These are phyloP conservation scores for Myiotriccus ornatus DNA, from an alignment of 2,797 vertebrate species.

Conservation along the genomic window DNA sequence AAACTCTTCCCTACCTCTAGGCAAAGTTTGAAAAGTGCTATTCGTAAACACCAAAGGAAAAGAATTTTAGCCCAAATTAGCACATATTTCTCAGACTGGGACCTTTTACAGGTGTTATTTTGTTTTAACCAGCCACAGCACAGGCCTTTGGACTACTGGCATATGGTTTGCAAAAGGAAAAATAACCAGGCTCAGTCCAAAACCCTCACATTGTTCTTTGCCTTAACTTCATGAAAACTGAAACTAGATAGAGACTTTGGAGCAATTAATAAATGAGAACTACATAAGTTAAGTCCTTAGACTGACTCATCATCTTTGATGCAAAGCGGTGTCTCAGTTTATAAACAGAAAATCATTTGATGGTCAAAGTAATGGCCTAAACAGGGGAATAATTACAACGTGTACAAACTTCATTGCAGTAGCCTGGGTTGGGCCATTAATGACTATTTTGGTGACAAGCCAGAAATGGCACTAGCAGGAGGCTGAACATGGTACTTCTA, in stretches of 20 bases:
- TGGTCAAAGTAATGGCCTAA: not conserved
- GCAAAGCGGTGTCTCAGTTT: not conserved
- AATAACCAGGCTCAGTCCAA: not conserved
- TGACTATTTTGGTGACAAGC: not conserved
- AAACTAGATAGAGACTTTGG: not conserved
- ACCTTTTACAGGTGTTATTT: not conserved
- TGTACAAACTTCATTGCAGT: not conserved
- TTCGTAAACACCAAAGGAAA: conserved; percentile 17
- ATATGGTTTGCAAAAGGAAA: not conserved
- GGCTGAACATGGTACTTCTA: not conserved
- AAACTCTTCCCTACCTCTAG: conserved; percentile 22
- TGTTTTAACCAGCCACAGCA: not conserved
- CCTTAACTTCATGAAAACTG: not conserved
- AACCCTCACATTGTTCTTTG: not conserved
- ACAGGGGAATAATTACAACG: not conserved
- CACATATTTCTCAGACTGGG: not conserved
- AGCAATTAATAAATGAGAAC: not conserved
- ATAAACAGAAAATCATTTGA: not conserved
- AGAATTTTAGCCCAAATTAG: conserved; percentile 6
- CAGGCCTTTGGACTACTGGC: not conserved
- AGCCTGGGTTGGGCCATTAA: not conserved
- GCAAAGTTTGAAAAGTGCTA: conserved; percentile 38
- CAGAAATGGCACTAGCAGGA: not conserved
- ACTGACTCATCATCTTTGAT: not conserved
- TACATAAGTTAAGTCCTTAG: not conserved